These are phyloP conservation scores for Esox masquinongy DNA, from an alignment of 2,797 vertebrate species.

Conservation along the genomic window DNA sequence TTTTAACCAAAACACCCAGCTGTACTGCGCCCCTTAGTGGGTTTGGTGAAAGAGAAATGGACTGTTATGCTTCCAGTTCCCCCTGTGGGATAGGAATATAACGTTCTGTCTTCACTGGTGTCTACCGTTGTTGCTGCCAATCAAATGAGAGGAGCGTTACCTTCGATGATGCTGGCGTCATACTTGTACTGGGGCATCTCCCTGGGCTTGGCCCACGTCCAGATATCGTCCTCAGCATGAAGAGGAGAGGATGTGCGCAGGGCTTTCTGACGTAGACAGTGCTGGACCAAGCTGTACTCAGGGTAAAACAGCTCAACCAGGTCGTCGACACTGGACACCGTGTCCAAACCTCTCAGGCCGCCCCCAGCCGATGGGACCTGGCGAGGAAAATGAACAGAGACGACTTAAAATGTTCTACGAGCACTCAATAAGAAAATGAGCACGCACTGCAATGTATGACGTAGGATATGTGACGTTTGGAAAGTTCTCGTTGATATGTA, in stretches of 20 bases:
- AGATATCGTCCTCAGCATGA: slow-evolving; percentile 42
- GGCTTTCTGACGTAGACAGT: slow-evolving; percentile 67
- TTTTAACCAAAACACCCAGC: not conserved
- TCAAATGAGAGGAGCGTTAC: slow-evolving; percentile 36
- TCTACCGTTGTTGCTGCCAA: not conserved
- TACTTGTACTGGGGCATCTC: slow-evolving; percentile 59
- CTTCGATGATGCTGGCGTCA: slow-evolving; percentile 55
- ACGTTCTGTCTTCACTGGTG: not conserved
- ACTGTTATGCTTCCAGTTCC: not conserved
- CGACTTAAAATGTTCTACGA: slow-evolving; percentile 46
- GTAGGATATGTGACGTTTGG: not conserved
- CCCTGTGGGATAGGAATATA: not conserved
- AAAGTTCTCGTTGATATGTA: not conserved
- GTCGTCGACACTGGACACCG: slow-evolving; percentile 67
- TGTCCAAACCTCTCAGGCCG: slow-evolving; percentile 9
- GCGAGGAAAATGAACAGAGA: slow-evolving; percentile 28
- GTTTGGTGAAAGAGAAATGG: not conserved
- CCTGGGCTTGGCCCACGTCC: slow-evolving; percentile 51
- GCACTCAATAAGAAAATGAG: not conserved
- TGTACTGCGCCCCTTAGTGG: not conserved
- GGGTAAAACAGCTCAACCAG: slow-evolving; percentile 73
- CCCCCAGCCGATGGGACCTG: slow-evolving; percentile 7
- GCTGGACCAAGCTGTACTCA: slow-evolving; percentile 71
- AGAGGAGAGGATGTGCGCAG: slow-evolving; percentile 36
- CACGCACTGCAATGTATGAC: not conserved